A percentile compares a stretch with the other conserved stretches of the same genome.
phyloP scores from a whole-genome alignment of 2,797 vertebrate species.

The Danio choprae region DNA sequence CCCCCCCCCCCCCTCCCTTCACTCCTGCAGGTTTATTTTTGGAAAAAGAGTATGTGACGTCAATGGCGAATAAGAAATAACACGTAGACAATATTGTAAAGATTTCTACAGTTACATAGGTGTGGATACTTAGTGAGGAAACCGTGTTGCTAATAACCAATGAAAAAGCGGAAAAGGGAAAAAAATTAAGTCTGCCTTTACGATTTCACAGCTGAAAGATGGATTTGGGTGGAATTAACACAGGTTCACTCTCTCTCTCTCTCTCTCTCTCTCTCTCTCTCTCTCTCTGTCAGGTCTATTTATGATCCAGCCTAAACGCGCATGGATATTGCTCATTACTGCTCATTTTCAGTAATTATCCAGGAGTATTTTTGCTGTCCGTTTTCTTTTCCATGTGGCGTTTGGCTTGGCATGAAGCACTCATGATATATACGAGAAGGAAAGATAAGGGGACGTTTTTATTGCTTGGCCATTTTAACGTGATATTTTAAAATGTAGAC shows the following conservation, averaged over 20 bases:
- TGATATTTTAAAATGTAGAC: conserved; percentile 70
- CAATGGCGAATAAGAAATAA: conserved; percentile 30
- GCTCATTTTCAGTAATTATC: conserved; percentile 53
- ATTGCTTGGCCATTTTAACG: conserved; percentile 60
- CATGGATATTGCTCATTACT: conserved; percentile 54
- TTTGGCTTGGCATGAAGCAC: conserved; percentile 62
- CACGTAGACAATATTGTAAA: conserved; percentile 10
- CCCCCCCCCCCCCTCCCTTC: conserved; percentile 45
- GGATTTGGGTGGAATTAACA: conserved; percentile 29
- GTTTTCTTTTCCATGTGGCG: conserved; percentile 41
- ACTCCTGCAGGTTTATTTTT: conserved; percentile 41
- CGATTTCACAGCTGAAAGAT: conserved; percentile 26
- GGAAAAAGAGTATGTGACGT: conserved; percentile 42
- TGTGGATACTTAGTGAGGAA: conserved; percentile 31
- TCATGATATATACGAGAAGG: conserved; percentile 69
- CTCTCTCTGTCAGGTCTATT: conserved; percentile 38
- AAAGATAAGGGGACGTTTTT: conserved; percentile 80
- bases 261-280: neutral
- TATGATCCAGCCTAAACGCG: conserved; percentile 37
- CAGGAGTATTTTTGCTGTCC: conserved; percentile 60
- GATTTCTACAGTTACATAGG: conserved; percentile 49
- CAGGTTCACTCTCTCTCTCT: conserved; percentile 20
- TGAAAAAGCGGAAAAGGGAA: conserved; percentile 18
- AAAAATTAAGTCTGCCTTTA: conserved; percentile 26
- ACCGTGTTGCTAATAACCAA: conserved; percentile 40